Conservation (phyloP, 92 coral and sea anemone species). For the Heteractis magnifica region DNA sequence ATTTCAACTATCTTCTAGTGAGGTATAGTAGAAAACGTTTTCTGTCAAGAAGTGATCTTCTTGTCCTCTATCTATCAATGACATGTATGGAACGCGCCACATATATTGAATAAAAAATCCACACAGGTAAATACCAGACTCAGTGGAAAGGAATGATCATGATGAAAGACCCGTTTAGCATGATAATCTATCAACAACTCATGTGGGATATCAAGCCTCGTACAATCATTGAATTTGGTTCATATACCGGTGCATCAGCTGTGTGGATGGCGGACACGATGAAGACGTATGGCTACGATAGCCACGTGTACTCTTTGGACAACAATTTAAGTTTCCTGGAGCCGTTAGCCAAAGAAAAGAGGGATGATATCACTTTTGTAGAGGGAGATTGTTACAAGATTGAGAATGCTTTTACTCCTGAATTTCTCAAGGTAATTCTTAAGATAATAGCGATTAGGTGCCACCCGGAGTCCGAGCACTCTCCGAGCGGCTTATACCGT, state of each 20-base stretch:
- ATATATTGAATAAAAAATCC: no score
- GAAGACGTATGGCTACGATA: no score
- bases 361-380: conserved; percentile 39
- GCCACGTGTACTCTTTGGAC: no score
- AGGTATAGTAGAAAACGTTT: no score
- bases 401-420: conserved; percentile 18
- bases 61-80: no score
- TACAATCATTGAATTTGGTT: background rate
- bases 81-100: no score
- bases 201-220: background rate
- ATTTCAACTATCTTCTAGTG: no score
- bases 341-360: background rate
- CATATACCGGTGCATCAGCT: conserved; percentile 54
- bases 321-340: no score
- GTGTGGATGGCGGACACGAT: conserved; percentile 25
- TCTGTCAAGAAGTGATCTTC: no score
- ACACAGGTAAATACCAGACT: background rate
- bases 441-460: no score
- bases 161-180: background rate
- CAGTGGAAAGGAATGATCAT: background rate
- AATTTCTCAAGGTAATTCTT: conserved; percentile 10
- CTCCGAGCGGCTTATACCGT: no score
- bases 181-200: background rate
- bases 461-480: no score
- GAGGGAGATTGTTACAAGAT: conserved; percentile 31